These are phyloP conservation scores for Melanostigma gelatinosum DNA, from an alignment of 2,113 vertebrate genomes.

Conservation along the genomic window DNA sequence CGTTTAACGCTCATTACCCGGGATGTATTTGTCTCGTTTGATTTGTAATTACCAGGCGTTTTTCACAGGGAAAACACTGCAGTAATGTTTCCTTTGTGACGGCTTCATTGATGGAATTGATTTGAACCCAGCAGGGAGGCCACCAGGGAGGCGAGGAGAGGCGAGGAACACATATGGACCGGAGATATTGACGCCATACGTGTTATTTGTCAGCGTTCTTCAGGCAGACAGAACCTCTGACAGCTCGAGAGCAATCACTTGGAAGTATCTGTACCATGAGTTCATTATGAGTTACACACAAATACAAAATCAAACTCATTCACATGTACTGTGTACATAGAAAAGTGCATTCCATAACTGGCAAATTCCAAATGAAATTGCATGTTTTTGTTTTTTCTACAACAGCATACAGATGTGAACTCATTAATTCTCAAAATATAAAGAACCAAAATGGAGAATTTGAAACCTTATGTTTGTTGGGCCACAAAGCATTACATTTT, in stretches of 20 bases:
- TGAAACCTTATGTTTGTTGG: background rate
- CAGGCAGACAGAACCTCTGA: slow-evolving; percentile 8
- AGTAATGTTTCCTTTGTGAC: slow-evolving; percentile 67
- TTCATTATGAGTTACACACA: background rate
- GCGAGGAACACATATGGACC: slow-evolving; percentile 25
- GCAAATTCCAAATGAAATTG: background rate
- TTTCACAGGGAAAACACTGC: slow-evolving; percentile 74
- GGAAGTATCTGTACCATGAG: background rate
- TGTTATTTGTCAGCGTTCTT: background rate
- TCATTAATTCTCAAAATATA: background rate
- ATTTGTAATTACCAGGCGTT: slow-evolving; percentile 79
- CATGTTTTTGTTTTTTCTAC: background rate
- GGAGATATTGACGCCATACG: slow-evolving; percentile 8
- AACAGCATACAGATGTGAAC: background rate
- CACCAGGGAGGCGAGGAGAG: slow-evolving; percentile 12
- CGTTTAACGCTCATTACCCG: slow-evolving; percentile 83
- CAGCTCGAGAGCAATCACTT: background rate
- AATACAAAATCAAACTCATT: background rate
- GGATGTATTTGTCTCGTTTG: slow-evolving; percentile 81
- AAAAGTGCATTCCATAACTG: background rate
- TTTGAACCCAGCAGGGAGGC: slow-evolving; percentile 69
- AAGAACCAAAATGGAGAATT: background rate
- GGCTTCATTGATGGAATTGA: slow-evolving; percentile 76
- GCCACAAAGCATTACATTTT: background rate
- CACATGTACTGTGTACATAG: background rate